Evolutionary conservation across 2,888 invertebrate species (phyloP).

Genomic region (Volucella inflata): DNA sequence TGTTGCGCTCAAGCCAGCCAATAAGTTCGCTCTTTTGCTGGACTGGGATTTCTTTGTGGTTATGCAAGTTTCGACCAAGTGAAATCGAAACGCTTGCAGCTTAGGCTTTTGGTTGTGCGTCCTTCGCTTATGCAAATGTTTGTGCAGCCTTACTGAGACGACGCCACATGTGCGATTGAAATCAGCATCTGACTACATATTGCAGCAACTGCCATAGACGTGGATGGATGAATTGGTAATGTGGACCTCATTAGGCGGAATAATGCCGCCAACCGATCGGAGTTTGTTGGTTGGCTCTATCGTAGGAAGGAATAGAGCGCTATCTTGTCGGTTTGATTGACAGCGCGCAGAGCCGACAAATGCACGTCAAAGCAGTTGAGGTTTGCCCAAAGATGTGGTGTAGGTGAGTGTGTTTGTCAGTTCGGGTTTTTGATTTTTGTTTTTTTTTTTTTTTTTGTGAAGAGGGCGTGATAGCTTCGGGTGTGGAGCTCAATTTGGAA

Average conservation of each 20-base stretch:
- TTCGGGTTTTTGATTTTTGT: conserved; percentile 5
- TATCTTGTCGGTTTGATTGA: conserved; percentile 65
- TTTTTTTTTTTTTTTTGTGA: too few relatives aligned
- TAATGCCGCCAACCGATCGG: conserved; percentile 65
- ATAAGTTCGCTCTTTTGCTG: conserved; percentile 1
- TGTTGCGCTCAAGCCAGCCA: conserved; percentile 10
- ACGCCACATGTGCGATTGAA: conserved; percentile 70
- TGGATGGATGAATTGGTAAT: conserved; percentile 72
- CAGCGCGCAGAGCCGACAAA: conserved; percentile 67
- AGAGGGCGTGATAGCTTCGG: conserved; percentile 24
- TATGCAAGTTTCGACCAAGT: conserved; percentile 58
- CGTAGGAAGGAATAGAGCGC: conserved; percentile 44
- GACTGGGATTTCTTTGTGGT: conserved; percentile 44
- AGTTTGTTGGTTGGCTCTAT: conserved; percentile 28
- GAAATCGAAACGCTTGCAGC: conserved; percentile 66
- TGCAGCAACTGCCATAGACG: conserved; percentile 43
- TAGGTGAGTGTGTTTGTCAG: conserved; percentile 24
- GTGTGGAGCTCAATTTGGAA: conserved; percentile 15
- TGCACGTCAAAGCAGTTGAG: conserved; percentile 52
- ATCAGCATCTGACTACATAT: conserved; percentile 38
- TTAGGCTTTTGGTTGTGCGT: conserved; percentile 51
- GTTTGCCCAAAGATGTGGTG: conserved; percentile 25
- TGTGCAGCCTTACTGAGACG: conserved; percentile 48
- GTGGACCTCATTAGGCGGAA: conserved; percentile 74
- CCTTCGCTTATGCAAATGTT: conserved; percentile 74